Percentiles rank a stretch among this genome's conserved stretches.
Evolutionary conservation across 2,797 vertebrate genomes (phyloP).

Genomic region (Pseudochaenichthys georgianus): DNA sequence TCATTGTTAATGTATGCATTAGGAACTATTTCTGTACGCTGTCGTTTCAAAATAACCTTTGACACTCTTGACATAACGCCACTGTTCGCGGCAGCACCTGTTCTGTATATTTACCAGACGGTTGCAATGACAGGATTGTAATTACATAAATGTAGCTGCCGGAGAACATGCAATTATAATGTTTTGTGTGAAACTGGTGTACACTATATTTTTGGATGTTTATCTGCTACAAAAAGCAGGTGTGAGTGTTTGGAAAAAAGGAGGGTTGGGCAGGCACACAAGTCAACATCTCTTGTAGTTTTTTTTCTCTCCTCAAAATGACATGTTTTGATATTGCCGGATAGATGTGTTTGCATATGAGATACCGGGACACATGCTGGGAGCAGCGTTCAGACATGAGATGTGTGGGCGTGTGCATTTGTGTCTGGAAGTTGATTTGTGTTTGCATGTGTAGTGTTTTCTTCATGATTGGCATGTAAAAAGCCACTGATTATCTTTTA

Average conservation of each 20-base stretch:
- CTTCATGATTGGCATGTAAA: conserved; percentile 62
- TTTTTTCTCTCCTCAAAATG: conserved; percentile 48
- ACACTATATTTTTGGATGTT: conserved; percentile 38
- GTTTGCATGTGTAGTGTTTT: conserved; percentile 30
- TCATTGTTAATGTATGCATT: background rate
- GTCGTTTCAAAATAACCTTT: conserved; percentile 5
- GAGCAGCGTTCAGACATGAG: conserved; percentile 41
- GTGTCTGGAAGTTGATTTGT: conserved; percentile 7
- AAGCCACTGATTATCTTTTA: conserved; percentile 66
- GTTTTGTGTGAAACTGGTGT: conserved; percentile 17
- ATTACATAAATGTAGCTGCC: conserved; percentile 43
- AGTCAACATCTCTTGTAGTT: conserved; percentile 12
- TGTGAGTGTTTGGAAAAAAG: conserved; percentile 37
- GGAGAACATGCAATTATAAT: conserved; percentile 51
- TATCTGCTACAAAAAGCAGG: conserved; percentile 42
- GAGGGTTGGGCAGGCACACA: background rate
- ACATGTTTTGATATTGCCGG: conserved; percentile 61
- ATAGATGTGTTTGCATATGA: conserved; percentile 58
- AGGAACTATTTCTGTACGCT: background rate
- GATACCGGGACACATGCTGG: conserved; percentile 49
- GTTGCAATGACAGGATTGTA: conserved; percentile 30
- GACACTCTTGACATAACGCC: background rate
- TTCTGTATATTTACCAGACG: conserved; percentile 17
- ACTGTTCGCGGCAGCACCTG: conserved; percentile 41
- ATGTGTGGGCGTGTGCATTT: conserved; percentile 22